Evolutionary conservation across 2,113 vertebrate species (phyloP), one percentile per base, ranked within the genome.

Genomic region (Ciconia stormi): DNA sequence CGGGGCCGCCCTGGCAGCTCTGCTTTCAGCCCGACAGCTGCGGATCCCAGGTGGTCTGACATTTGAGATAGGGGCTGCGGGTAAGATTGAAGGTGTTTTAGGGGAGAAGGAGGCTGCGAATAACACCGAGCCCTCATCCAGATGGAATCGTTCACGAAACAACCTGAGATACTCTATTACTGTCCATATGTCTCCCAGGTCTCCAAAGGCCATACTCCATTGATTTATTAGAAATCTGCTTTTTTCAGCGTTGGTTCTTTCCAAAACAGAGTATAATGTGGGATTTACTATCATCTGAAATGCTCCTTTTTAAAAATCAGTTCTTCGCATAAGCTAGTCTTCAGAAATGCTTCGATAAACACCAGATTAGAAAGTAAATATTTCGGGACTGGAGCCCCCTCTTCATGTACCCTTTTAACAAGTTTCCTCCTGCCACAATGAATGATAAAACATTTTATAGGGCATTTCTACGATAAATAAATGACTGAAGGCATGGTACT

Each of bases 1-100:
- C n/a, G 3, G 88, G 95, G 94, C 97, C 47, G 85, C 97, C 85
- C 93, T 96, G 89, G 94, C 97, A 97, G 97, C 98, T 99, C 98
- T 72, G 34, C 97, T 99, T 99, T 99, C 99, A 99, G 98, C 92
- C 98, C 95, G 92, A 99, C 99, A 99, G 99, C 99, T 99, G 99
- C 80, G 38, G 98, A 98, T 99, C 99, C 99, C 99, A 99, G 99
- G 99, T 99, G 99, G 99, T 99, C 98, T 99, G 99, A 99, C 98
- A 99, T 99, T 99, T 98, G 99, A 99, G 99, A 98, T 97, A 97
- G 97, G 98, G 98, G 97, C 98, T 98, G 98, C 71, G 97, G 98
- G 98, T 98, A 98, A 98, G 98, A 99, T 95, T 96, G 99, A 99
- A 99, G 99, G 99, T 99, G 99, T 99, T 98, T 97, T 97, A 98